Conservation (phyloP, 2,113 vertebrate genomes). For the Mellivora capensis region DNA sequence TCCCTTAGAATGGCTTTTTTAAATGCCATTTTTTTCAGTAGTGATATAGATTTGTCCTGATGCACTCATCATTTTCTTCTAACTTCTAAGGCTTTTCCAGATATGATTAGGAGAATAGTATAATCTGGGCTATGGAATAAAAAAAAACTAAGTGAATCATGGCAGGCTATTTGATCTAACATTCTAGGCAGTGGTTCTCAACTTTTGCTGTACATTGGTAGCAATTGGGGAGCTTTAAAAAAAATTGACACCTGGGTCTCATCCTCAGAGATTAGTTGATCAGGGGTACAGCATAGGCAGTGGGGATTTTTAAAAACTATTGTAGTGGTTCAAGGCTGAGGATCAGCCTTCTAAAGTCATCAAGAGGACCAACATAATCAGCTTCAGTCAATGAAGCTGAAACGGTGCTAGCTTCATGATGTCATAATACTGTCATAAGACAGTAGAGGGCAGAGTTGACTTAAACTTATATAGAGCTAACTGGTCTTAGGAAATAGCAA, state of each 20-base stretch:
- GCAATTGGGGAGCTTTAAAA: not conserved
- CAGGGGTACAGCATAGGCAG: not conserved
- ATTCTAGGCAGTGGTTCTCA: not conserved
- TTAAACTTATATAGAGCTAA: constrained; percentile 59
- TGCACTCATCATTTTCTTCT: not conserved
- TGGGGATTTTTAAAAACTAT: not conserved
- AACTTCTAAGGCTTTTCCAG: not conserved
- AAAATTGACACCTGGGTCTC: not conserved
- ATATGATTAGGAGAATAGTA: not conserved
- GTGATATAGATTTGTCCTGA: not conserved
- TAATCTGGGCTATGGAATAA: constrained; percentile 17
- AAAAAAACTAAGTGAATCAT: constrained; percentile 3
- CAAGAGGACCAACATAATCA: not conserved
- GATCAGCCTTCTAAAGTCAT: not conserved
- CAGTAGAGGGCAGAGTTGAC: constrained; percentile 72
- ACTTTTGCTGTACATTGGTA: not conserved
- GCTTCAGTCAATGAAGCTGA: not conserved
- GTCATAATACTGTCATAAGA: constrained; percentile 51
- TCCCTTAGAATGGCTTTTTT: not conserved
- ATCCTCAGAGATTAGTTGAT: not conserved
- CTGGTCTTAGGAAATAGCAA: not conserved
- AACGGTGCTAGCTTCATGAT: not conserved
- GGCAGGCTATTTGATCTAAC: not conserved
- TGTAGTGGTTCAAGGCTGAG: not conserved
- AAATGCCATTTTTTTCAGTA: not conserved